These are phyloP conservation scores for Cryptus viduatorius DNA, from an alignment of 2,888 invertebrate genomes.

Conservation along the genomic window DNA sequence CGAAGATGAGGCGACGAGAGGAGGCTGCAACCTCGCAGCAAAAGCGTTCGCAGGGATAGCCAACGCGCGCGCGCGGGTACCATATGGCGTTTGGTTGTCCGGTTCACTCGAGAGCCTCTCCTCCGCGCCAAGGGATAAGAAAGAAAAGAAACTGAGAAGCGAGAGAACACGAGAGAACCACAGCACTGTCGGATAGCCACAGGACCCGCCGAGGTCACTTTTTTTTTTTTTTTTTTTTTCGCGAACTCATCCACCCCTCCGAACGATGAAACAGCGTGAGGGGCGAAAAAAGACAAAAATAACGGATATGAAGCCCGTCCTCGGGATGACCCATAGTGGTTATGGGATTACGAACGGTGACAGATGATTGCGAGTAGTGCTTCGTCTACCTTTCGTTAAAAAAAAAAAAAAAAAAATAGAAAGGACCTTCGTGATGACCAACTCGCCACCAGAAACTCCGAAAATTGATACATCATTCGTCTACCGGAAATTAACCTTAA, in stretches of 20 bases:
- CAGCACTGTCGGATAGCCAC: slow-evolving; percentile 13
- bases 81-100: slow-evolving; percentile 62
- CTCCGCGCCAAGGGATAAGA: slow-evolving; percentile 35
- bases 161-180: slow-evolving; percentile 34
- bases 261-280: slow-evolving; percentile 32
- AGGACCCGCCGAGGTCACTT: slow-evolving; percentile 51
- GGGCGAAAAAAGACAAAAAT: background rate
- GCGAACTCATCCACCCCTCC: slow-evolving; percentile 64
- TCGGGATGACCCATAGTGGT: slow-evolving; percentile 40
- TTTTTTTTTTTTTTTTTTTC: slow-evolving; percentile 47
- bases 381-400: slow-evolving; percentile 33
- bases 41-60: slow-evolving; percentile 37
- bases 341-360: slow-evolving; percentile 50
- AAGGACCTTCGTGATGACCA: slow-evolving; percentile 4
- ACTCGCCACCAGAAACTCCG: slow-evolving; percentile 3
- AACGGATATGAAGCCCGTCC: slow-evolving; percentile 36
- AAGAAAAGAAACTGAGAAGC: slow-evolving; percentile 51
- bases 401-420: background rate
- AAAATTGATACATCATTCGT: slow-evolving; percentile 18
- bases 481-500: slow-evolving; percentile 15
- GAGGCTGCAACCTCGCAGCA: slow-evolving; percentile 50
- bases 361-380: slow-evolving; percentile 26
- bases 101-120: background rate
- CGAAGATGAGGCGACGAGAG: slow-evolving; percentile 72
- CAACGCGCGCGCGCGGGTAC: slow-evolving; percentile 31